These are phyloP conservation scores for Helobdella robusta DNA, from an alignment of 2,888 invertebrate genomes.

Conservation along the genomic window DNA sequence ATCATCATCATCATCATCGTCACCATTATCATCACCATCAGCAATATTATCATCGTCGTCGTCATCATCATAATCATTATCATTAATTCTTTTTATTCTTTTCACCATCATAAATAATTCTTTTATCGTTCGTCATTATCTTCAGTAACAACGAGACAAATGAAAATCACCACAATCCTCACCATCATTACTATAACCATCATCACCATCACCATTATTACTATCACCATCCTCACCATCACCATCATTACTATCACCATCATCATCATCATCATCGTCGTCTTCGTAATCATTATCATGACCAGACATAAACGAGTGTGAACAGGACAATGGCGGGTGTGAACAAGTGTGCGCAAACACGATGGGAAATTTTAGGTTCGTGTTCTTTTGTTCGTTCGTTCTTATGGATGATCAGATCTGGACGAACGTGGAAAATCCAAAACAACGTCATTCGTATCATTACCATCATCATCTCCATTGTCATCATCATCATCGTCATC, in stretches of 20 bases:
- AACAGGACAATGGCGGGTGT: constrained; percentile 72
- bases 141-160: too few relatives aligned
- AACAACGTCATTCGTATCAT: not conserved
- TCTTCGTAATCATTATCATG: constrained; percentile 5
- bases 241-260: constrained; percentile 16
- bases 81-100: too few relatives aligned
- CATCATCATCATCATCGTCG: constrained; percentile 7
- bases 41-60: not conserved
- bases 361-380: constrained; percentile 54
- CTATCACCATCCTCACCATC: constrained; percentile 18
- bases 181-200: constrained; percentile 2
- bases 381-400: too few relatives aligned
- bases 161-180: not conserved
- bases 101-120: too few relatives aligned
- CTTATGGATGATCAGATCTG: not conserved
- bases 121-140: too few relatives aligned
- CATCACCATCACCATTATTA: not conserved
- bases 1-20: not conserved
- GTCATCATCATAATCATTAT: constrained; percentile 24
- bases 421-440: not conserved
- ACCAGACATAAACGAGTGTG: constrained; percentile 66
- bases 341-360: constrained; percentile 67
- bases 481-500: constrained; percentile 19
- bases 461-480: constrained; percentile 19
- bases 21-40: not conserved